Evolutionary conservation across 2,113 vertebrate genomes (phyloP).

Genomic region (Zosterops hypoxanthus): DNA sequence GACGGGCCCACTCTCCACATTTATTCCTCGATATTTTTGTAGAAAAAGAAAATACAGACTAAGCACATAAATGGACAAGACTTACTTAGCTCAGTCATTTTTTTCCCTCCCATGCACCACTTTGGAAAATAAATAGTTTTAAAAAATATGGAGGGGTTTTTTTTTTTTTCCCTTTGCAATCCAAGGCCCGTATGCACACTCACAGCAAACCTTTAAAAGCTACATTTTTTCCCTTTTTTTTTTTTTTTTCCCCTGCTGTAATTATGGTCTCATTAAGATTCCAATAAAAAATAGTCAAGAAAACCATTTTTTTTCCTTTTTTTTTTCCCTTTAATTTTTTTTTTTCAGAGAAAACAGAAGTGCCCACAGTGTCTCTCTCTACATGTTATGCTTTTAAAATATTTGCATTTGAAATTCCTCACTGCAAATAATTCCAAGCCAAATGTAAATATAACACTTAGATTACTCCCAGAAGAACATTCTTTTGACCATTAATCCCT

Average conservation of each 20-base stretch:
- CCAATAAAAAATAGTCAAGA: conserved; percentile 75
- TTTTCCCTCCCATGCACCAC: conserved; percentile 35
- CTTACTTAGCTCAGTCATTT: conserved; percentile 65
- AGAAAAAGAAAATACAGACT: conserved; percentile 54
- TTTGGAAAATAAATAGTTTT: conserved; percentile 63
- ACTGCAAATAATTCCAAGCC: conserved; percentile 81
- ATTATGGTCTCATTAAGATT: conserved; percentile 81
- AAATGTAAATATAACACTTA: conserved; percentile 85
- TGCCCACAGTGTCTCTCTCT: conserved; percentile 76
- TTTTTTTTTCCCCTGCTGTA: too few species aligned
- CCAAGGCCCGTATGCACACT: too few species aligned
- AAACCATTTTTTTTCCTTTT: conserved; percentile 13
- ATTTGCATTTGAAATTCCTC: conserved; percentile 84
- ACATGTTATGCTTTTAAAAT: conserved; percentile 79
- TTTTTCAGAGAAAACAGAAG: conserved; percentile 75
- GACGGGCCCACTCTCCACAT: neutral
- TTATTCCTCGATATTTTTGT: conserved; percentile 2
- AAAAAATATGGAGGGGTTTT: neutral
- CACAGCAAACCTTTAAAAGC: too few species aligned
- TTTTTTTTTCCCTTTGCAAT: too few species aligned
- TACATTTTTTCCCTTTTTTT: too few species aligned
- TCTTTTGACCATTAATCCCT: conserved; percentile 77
- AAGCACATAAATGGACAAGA: conserved; percentile 34
- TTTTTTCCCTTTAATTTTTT: neutral
- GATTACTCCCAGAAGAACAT: conserved; percentile 81